phyloP scores from a whole-genome alignment of 1,140 invertebrate species.

The Gyrodactylus salaris region DNA sequence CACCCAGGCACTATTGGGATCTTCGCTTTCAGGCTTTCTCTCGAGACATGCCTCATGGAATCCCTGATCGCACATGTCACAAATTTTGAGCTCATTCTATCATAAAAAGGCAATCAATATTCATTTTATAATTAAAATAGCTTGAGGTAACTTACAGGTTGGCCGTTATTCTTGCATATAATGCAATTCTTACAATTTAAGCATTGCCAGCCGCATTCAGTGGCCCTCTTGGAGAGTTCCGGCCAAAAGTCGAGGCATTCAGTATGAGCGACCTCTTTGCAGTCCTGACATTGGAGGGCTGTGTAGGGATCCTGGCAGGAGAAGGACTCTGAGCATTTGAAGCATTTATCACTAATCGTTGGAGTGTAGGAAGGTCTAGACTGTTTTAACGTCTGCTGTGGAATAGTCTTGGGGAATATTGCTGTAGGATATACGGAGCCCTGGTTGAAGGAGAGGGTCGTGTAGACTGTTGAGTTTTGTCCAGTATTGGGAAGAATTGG shows the following conservation, averaged over 20 bases:
- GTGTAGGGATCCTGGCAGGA: neutral
- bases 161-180: constrained; percentile 16
- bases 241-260: constrained; percentile 21
- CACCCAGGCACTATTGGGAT: constrained; percentile 11
- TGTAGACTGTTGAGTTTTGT: neutral
- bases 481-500: neutral
- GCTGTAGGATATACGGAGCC: neutral
- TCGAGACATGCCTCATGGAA: constrained; percentile 39
- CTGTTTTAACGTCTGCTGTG: no score
- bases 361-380: no score
- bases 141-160: constrained; percentile 12
- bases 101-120: constrained; percentile 10
- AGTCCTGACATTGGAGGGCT: neutral
- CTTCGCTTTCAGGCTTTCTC: constrained; percentile 14
- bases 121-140: constrained; percentile 6
- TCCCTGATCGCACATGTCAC: constrained; percentile 41
- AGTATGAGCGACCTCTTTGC: constrained; percentile 20
- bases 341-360: neutral
- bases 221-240: constrained; percentile 14
- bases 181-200: constrained; percentile 21
- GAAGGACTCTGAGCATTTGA: neutral
- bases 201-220: constrained; percentile 20
- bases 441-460: neutral
- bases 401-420: neutral
- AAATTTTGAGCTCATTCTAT: constrained; percentile 35